A percentile compares a stretch with the other conserved stretches of the same genome.
phyloP scores from a whole-genome alignment of 2,888 invertebrate species.

The Chrysolina haemoptera region DNA sequence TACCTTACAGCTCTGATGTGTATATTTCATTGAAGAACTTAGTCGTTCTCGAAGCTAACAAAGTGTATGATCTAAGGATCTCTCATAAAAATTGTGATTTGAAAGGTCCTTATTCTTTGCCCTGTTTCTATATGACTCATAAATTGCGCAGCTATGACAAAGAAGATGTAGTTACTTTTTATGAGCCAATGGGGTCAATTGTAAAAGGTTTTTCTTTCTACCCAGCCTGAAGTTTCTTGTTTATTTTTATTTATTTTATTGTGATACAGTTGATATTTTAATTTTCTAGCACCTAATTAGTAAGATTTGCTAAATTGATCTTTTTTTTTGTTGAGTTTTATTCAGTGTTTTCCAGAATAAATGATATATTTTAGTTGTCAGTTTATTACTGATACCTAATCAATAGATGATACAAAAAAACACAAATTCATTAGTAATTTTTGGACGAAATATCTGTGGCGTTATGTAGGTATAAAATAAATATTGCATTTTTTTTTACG shows the following conservation, averaged over 20 bases:
- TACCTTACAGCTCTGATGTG: constrained; percentile 53
- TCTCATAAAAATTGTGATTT: constrained; percentile 56
- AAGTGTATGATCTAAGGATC: constrained; percentile 59
- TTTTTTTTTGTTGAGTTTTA: constrained; percentile 12
- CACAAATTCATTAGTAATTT: too few relatives aligned
- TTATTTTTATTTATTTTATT: background rate
- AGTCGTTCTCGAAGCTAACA: constrained; percentile 56
- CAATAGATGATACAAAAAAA: too few relatives aligned
- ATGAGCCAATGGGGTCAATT: constrained; percentile 61
- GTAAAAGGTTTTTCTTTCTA: constrained; percentile 64
- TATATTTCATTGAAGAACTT: constrained; percentile 55
- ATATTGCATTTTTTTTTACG: too few relatives aligned
- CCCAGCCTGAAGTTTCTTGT: constrained; percentile 47
- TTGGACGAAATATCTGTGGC: too few relatives aligned
- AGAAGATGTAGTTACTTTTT: constrained; percentile 56
- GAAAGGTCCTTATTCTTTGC: constrained; percentile 51
- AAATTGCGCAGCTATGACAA: constrained; percentile 52
- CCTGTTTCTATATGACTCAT: constrained; percentile 60
- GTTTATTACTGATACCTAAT: background rate
- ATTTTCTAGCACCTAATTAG: background rate
- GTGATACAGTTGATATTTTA: constrained; percentile 25
- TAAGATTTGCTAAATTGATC: background rate
- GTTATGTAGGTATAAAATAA: too few relatives aligned
- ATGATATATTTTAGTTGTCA: background rate
- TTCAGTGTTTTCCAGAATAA: constrained; percentile 3